Percentiles rank a stretch among this genome's conserved stretches.
Conservation (phyloP, 1,140 invertebrate genomes). For the Bombus picipes region DNA sequence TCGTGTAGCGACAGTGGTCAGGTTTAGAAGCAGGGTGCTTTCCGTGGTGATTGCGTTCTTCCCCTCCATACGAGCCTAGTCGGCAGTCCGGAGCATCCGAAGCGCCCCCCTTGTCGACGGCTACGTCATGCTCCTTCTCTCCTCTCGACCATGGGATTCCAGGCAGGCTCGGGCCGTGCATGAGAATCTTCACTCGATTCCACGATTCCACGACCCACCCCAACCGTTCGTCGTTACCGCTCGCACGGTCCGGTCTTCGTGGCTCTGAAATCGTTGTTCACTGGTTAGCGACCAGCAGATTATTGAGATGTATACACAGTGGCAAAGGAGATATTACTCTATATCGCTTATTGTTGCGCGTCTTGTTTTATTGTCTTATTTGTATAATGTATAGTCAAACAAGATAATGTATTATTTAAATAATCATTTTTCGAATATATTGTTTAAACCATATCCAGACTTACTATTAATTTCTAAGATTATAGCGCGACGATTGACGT, state of each 20-base stretch:
- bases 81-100: constrained; percentile 79
- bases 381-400: no score
- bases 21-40: constrained; percentile 77
- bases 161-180: constrained; percentile 42
- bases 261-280: constrained; percentile 40
- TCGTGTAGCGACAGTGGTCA: constrained; percentile 70
- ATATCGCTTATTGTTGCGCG: no score
- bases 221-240: constrained; percentile 14
- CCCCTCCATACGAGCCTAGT: constrained; percentile 82
- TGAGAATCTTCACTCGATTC: constrained; percentile 46
- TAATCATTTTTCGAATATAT: no score
- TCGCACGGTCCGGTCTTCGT: constrained; percentile 1
- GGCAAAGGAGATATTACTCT: no score
- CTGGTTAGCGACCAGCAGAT: neutral
- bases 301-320: no score
- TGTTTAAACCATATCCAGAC: no score
- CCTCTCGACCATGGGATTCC: constrained; percentile 56
- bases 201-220: neutral
- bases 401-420: no score
- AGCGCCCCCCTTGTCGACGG: constrained; percentile 63
- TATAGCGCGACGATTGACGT: no score
- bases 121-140: constrained; percentile 67
- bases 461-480: no score
- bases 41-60: constrained; percentile 73
- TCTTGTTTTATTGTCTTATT: no score